phyloP scores from a whole-genome alignment of 1,140 invertebrate species.

The Cepaea nemoralis region DNA sequence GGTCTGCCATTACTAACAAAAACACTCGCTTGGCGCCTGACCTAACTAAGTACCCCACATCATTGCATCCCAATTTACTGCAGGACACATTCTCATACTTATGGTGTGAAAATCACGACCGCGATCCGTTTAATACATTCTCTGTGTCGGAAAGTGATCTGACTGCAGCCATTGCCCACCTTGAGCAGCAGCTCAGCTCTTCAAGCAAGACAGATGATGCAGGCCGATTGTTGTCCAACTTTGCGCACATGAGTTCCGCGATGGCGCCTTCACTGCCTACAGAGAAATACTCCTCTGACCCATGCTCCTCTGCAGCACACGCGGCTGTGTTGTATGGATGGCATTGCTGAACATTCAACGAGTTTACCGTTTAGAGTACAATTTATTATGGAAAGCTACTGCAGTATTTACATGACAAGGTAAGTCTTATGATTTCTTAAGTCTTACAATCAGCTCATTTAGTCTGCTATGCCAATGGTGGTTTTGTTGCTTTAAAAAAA shows the following conservation, averaged over 20 bases:
- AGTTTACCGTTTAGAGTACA: constrained; percentile 58
- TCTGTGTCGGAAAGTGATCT: constrained; percentile 67
- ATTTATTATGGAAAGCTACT: constrained; percentile 68
- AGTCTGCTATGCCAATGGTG: too few relatives aligned
- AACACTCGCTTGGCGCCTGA: neutral
- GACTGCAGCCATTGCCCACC: constrained; percentile 62
- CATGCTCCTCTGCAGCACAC: neutral
- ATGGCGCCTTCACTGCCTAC: neutral
- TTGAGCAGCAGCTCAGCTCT: constrained; percentile 59
- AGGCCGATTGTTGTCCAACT: neutral
- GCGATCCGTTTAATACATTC: constrained; percentile 66
- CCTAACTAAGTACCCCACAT: neutral
- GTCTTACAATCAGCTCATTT: too few relatives aligned
- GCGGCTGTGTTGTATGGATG: constrained; percentile 44
- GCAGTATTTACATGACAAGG: constrained; percentile 66
- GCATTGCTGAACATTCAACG: constrained; percentile 44
- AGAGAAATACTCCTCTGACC: neutral
- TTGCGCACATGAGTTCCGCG: neutral
- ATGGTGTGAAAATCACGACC: constrained; percentile 67
- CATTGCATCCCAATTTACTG: constrained; percentile 30
- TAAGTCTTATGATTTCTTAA: constrained; percentile 50
- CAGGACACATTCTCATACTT: constrained; percentile 50
- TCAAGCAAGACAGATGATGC: neutral
- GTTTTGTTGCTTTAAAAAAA: neutral
- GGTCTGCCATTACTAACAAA: constrained; percentile 19